phyloP scores from a whole-genome alignment of 2,797 vertebrate species.

The Glyptemys insculpta region DNA sequence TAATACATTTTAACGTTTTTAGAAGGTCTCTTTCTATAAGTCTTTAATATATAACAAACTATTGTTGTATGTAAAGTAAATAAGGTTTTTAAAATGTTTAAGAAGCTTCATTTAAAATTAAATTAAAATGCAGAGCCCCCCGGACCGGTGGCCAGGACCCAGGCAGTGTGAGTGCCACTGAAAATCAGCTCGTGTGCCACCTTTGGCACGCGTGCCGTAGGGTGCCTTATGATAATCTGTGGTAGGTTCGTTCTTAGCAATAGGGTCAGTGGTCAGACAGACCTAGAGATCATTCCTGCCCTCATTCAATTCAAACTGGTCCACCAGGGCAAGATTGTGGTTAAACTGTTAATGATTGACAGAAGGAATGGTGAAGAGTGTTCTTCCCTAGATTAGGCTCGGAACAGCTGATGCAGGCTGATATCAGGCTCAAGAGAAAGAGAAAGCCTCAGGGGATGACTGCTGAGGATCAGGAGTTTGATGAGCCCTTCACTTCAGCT shows the following conservation, averaged over 20 bases:
- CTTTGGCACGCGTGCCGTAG: too few relatives aligned
- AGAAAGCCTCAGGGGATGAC: neutral
- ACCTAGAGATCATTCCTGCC: neutral
- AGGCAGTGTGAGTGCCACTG: too few relatives aligned
- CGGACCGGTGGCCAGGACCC: too few relatives aligned
- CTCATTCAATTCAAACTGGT: neutral
- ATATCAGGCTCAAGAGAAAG: neutral
- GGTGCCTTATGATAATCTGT: neutral
- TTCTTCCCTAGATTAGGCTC: neutral
- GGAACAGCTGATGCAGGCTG: neutral
- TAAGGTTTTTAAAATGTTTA: too few relatives aligned
- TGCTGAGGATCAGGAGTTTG: neutral
- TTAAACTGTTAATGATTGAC: neutral
- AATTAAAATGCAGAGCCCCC: too few relatives aligned
- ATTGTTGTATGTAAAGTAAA: too few relatives aligned
- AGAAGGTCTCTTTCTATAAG: too few relatives aligned
- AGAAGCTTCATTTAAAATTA: too few relatives aligned
- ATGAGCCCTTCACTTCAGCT: neutral
- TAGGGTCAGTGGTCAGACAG: accelerated
- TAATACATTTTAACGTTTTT: too few relatives aligned
- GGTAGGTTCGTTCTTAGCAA: neutral
- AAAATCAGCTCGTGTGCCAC: too few relatives aligned
- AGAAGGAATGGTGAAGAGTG: neutral
- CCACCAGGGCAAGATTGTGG: neutral
- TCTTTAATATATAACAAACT: too few relatives aligned